phyloP scores from a whole-genome alignment of 30 jellyfish, hydroid and myxozoan genomes.

The Rhopilema esculentum region DNA sequence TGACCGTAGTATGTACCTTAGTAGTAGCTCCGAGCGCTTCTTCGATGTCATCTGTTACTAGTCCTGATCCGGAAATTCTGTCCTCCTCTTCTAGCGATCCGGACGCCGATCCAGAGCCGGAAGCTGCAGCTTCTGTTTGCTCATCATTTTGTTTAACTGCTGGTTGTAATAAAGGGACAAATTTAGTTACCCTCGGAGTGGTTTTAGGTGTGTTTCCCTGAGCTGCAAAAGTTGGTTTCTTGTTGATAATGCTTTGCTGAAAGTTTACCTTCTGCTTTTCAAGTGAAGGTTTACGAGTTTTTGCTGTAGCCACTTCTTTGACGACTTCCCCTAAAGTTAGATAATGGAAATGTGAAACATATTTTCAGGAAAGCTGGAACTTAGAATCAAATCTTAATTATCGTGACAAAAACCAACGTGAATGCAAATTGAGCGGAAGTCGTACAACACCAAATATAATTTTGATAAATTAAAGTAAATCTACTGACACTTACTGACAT shows the following conservation, averaged over 20 bases:
- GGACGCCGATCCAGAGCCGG: constrained; percentile 16
- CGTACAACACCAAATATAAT: no score
- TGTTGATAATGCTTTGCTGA: constrained; percentile 28
- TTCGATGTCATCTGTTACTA: background rate
- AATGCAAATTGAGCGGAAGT: no score
- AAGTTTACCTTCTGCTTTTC: background rate
- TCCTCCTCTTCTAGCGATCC: background rate
- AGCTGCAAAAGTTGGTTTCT: constrained; percentile 32
- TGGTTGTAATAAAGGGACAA: background rate
- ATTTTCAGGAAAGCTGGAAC: background rate
- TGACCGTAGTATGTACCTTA: background rate
- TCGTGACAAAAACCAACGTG: no score
- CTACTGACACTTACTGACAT: no score
- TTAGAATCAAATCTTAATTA: background rate
- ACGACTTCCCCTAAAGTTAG: constrained; percentile 26
- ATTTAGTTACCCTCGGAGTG: background rate
- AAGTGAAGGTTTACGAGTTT: background rate
- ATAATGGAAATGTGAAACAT: background rate
- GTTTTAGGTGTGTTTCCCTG: background rate
- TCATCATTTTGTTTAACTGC: background rate
- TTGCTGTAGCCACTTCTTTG: constrained; percentile 5
- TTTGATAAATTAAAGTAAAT: no score
- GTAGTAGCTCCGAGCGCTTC: background rate
- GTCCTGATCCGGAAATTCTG: background rate
- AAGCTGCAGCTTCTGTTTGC: background rate